phyloP scores from a whole-genome alignment of 2,113 vertebrate species.

The Cyprinus carpio region DNA sequence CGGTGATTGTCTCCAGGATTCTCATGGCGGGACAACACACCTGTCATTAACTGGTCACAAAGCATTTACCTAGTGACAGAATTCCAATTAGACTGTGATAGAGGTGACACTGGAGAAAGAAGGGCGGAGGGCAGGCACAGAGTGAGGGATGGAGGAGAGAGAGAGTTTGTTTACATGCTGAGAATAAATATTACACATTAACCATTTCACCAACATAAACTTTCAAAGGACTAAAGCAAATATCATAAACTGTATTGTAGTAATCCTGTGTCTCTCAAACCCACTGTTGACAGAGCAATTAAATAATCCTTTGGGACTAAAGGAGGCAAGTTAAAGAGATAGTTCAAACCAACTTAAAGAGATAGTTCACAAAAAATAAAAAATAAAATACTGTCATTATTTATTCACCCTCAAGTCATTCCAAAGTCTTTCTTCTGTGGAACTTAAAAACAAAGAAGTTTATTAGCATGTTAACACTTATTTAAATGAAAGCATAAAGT shows the following conservation, averaged over 20 bases:
- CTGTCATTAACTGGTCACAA: slow-evolving; percentile 75
- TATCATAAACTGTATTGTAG: neutral
- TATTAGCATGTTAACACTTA: no score
- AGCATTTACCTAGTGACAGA: slow-evolving; percentile 80
- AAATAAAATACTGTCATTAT: neutral
- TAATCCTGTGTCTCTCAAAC: neutral
- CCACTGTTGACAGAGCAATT: neutral
- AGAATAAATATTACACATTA: slow-evolving; percentile 42
- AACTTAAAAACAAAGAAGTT: no score
- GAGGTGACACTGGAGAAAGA: slow-evolving; percentile 45
- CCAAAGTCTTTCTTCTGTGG: no score
- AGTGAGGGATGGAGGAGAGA: slow-evolving; percentile 46
- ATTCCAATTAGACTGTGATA: slow-evolving; percentile 75
- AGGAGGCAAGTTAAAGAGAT: neutral
- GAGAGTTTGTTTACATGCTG: slow-evolving; percentile 30
- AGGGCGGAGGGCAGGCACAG: slow-evolving; percentile 57
- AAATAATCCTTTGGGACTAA: neutral
- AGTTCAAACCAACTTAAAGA: neutral
- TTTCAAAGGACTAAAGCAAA: neutral
- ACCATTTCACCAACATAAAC: neutral
- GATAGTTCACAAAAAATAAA: neutral
- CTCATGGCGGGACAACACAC: slow-evolving; percentile 57
- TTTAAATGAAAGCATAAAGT: no score
- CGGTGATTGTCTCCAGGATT: slow-evolving; percentile 69
- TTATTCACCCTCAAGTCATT: no score